These are phyloP conservation scores for Phalanger gymnotis DNA, from an alignment of 2,797 vertebrate genomes.

Conservation along the genomic window DNA sequence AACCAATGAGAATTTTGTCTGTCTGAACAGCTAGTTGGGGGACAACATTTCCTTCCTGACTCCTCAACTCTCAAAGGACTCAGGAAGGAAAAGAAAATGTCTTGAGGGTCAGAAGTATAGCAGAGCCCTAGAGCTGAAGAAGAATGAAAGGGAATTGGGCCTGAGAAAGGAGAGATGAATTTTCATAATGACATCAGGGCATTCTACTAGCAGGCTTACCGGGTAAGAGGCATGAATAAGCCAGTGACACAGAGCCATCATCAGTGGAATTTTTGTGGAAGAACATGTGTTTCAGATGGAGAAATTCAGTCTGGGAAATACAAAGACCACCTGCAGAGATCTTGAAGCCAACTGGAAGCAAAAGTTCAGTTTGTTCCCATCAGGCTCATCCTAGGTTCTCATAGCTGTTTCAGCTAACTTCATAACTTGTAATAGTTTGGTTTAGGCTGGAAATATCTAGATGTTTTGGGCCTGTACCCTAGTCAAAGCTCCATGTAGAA, in stretches of 20 bases:
- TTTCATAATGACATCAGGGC: background rate
- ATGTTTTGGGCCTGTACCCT: background rate
- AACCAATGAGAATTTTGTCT: constrained; percentile 26
- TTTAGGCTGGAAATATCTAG: constrained; percentile 12
- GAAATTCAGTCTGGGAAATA: background rate
- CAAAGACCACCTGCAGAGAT: constrained; percentile 25
- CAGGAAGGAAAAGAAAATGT: constrained; percentile 21
- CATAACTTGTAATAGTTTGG: background rate
- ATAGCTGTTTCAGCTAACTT: background rate
- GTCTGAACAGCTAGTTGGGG: constrained; percentile 51
- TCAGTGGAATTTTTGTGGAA: constrained; percentile 28
- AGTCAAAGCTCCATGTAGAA: background rate
- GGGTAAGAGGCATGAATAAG: background rate
- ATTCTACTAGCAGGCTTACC: constrained; percentile 20
- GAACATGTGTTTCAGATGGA: background rate
- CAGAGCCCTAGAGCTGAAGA: background rate
- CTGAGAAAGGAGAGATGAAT: constrained; percentile 20
- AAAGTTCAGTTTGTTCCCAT: background rate
- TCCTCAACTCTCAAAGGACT: constrained; percentile 37
- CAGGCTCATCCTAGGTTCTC: background rate
- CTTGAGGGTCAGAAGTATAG: constrained; percentile 32
- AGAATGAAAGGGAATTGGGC: constrained; percentile 11
- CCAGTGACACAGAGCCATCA: background rate
- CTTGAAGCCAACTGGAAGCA: background rate
- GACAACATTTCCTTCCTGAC: constrained; percentile 55